Evolutionary conservation across 2,888 invertebrate genomes (phyloP).

Genomic region (Polymixis flavicincta): DNA sequence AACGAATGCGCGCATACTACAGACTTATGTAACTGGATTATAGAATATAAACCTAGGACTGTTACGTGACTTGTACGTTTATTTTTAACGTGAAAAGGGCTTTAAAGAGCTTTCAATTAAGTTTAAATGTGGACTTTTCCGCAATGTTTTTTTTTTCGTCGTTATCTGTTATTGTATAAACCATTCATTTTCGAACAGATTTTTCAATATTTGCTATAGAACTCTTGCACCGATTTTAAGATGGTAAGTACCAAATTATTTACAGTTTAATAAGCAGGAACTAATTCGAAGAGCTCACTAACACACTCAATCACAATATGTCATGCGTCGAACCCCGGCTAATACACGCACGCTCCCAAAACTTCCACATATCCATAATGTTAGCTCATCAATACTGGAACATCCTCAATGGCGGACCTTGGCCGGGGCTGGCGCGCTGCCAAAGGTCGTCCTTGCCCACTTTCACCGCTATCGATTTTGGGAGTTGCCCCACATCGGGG

Average conservation of each 20-base stretch:
- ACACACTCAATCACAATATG: conserved; percentile 11
- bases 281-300: neutral
- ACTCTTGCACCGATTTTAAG: neutral
- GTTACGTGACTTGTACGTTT: conserved; percentile 14
- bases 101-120: conserved; percentile 4
- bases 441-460: conserved; percentile 70
- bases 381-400: conserved; percentile 47
- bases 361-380: conserved; percentile 24
- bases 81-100: conserved; percentile 15
- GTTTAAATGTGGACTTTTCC: neutral
- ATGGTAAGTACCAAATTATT: neutral
- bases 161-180: neutral
- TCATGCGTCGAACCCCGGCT: conserved; percentile 1
- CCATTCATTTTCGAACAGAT: neutral
- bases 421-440: conserved; percentile 66
- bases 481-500: conserved; percentile 62
- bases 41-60: conserved; percentile 18
- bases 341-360: conserved; percentile 14
- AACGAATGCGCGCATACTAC: conserved; percentile 34
- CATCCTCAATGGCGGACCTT: conserved; percentile 62
- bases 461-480: conserved; percentile 73
- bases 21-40: conserved; percentile 55
- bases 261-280: neutral
- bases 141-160: neutral
- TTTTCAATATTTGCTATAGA: neutral